Evolutionary conservation across 2,797 vertebrate genomes (phyloP), one percentile per base, ranked within the genome.

Genomic region (Falco biarmicus): DNA sequence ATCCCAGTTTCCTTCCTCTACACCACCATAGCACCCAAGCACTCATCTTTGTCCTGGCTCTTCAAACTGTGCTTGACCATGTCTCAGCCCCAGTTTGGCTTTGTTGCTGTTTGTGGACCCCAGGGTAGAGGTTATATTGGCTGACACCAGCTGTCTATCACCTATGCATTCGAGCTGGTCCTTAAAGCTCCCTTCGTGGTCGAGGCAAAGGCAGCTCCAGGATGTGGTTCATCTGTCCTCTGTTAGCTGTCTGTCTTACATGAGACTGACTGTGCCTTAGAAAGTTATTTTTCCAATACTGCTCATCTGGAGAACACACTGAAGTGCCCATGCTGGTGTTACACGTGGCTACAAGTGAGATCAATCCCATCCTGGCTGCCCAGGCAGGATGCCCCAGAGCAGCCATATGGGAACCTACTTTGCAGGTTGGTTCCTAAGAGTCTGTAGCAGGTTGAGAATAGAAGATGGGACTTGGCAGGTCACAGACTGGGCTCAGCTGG

Each of bases 371-470:
- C 28, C 56, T 6, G 3, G 57, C 21, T 16, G 47, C 34, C 47
- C 3, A 4, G 43, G 20, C 0, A 5, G 34, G 76, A 8, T 17
- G 28, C 13, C 60, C 37, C 43, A 21, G 68, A 45, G 66, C 84
- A 61, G 48, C 65, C 32, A 0, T 6, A 1, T 0, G 1, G 39
- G 71, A 75, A 1, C 43, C 19, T 26, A 3, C 66, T 43, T 41
- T 14, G 8, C 22, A 5, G 34, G 45, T 34, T 50, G 57, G 24
- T 16, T 76, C 48, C 68, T 18, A 59, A 31, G 53, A 32, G 29
- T 21, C 73, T 19, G 0, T 11, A 24, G 64, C 45, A 29, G 34
- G 39, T 15, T 31, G 29, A 32, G 25, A 29, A 63, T 45, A 19
- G 31, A 48, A 84, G 71, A 12, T 56, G 65, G 60, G 61, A 9